Evolutionary conservation across 1,140 invertebrate genomes (phyloP).

Genomic region (Vanessa atalanta): DNA sequence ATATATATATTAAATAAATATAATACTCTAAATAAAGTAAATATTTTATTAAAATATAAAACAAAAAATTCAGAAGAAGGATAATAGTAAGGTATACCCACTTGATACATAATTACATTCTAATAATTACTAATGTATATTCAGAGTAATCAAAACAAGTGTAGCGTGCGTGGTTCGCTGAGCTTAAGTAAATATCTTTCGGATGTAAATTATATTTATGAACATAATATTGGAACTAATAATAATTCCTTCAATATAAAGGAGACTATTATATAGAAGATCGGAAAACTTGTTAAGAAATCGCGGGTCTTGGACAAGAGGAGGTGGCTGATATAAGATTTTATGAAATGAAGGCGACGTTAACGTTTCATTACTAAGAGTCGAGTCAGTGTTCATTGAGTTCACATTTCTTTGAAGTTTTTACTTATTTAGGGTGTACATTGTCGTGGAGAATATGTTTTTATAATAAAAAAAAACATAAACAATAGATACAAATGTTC

Average conservation of each 20-base stretch:
- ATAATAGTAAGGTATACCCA: too few relatives aligned
- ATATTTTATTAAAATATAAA: too few relatives aligned
- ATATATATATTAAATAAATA: too few relatives aligned
- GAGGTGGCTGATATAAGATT: not conserved
- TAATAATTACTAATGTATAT: too few relatives aligned
- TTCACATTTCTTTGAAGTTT: not conserved
- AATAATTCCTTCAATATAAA: constrained; percentile 15
- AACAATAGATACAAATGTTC: too few relatives aligned
- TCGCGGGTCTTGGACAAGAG: not conserved
- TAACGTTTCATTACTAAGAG: constrained; percentile 5
- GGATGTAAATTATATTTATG: not conserved
- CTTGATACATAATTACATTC: too few relatives aligned
- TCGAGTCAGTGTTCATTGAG: constrained; percentile 17
- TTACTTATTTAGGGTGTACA: not conserved
- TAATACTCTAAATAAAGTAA: too few relatives aligned
- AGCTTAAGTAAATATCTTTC: constrained; percentile 10
- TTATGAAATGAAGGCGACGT: constrained; percentile 9
- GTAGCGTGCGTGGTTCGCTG: not conserved
- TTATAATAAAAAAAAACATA: too few relatives aligned
- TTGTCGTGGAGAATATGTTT: not conserved
- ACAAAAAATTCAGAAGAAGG: too few relatives aligned
- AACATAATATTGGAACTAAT: constrained; percentile 15
- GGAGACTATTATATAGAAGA: constrained; percentile 10
- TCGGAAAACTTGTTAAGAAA: not conserved
- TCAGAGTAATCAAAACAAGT: not conserved